Base-by-base conservation (phyloP, 2,797 vertebrate genomes). In the Lepus oiostolus region DNA sequence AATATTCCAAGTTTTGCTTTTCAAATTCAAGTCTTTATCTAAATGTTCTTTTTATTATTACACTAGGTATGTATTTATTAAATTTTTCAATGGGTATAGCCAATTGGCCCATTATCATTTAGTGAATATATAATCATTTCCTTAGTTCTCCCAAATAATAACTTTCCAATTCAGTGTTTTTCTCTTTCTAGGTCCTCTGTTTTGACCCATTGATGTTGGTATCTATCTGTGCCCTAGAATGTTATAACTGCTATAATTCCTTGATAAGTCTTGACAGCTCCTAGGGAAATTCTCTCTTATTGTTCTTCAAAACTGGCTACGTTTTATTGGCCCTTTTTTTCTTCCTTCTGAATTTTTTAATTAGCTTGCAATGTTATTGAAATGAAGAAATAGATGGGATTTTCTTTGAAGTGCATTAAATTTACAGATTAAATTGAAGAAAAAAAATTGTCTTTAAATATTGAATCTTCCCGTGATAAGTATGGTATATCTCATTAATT, bases 391-490 rank as follows among this genome's bases (percentile, higher is more conserved):
- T 42, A 88, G 38, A 30, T 71, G 11, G 5, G 10, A 38, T 83
- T 94, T 90, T 93, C 72, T 32, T 91, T 92, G 42, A 79, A 93
- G 21, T n/a, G n/a, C 1, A 42, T 81, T 85, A 60, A 90, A 85
- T 11, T 84, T 87, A 75, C 7, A 91, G 60, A 88, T 82, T 74
- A 79, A 85, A 70, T 88, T 70, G 0, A 42, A 19, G n/a, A 24
- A 77, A 86, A 85, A 85, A 26, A 32, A 47, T 82, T 58, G 65
- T 79, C 85, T 77, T 76, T 85, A 85, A 84, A 85, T 60, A 90
- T 47, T 94, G 38, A 75, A 6, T 60, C 3, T 85, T 90, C 19
- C 35, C 52, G 74, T 67, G 12, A 85, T 71, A 21, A 93, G 14
- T 30, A 67, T 91, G 62, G 58, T 71, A 68, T 86, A 83, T 24